Conservation (phyloP, 2,888 invertebrate genomes). For the Lissocephala sabroskyi region DNA sequence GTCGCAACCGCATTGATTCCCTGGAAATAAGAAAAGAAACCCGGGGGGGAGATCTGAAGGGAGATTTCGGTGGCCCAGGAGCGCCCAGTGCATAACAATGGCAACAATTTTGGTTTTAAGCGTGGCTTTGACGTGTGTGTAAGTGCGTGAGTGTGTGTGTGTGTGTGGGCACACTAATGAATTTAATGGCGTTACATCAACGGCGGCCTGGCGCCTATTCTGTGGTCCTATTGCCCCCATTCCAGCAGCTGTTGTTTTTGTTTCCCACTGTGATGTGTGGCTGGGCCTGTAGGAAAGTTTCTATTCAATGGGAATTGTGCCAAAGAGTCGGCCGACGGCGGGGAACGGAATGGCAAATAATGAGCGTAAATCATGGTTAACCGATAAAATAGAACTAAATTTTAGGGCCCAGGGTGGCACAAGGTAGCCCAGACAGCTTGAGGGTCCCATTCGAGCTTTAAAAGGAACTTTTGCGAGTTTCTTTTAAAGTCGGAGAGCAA, state of each 20-base stretch:
- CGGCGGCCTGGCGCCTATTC: slow-evolving; percentile 30
- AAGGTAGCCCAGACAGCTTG: too few species aligned
- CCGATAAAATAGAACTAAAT: slow-evolving; percentile 39
- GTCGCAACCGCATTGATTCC: slow-evolving; percentile 26
- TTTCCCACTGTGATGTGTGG: slow-evolving; percentile 47
- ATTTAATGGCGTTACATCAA: slow-evolving; percentile 61
- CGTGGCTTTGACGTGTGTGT: slow-evolving; percentile 17
- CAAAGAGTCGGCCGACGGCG: too few species aligned
- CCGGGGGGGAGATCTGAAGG: too few species aligned
- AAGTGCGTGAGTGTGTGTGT: slow-evolving; percentile 11
- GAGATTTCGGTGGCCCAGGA: too few species aligned
- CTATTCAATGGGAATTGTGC: too few species aligned
- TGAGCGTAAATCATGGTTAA: slow-evolving; percentile 62
- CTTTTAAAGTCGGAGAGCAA: too few species aligned
- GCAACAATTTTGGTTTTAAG: slow-evolving; percentile 47
- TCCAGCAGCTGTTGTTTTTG: slow-evolving; percentile 9
- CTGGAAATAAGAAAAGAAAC: slow-evolving; percentile 42
- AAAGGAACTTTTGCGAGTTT: too few species aligned
- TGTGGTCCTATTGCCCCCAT: slow-evolving; percentile 9
- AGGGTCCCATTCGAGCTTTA: too few species aligned
- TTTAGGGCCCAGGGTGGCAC: too few species aligned
- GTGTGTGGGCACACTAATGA: slow-evolving; percentile 47
- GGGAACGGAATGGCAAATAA: too few species aligned
- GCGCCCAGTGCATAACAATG: slow-evolving; percentile 30
- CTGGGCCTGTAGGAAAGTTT: too few species aligned